Conservation (phyloP, 2,888 invertebrate genomes). For the Pheosia tremula region DNA sequence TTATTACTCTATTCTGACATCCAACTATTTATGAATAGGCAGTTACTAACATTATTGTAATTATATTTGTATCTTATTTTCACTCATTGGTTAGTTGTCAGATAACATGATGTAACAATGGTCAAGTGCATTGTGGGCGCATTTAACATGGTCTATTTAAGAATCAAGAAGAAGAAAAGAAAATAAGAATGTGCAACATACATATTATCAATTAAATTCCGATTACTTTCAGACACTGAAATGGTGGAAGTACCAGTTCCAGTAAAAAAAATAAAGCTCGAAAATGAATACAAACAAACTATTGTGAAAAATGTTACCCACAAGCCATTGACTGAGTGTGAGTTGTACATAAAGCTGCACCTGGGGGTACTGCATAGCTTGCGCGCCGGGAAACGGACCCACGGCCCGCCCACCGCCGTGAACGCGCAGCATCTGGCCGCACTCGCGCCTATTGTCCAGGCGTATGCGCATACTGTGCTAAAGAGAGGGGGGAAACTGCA, state of each 20-base stretch:
- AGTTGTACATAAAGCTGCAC: slow-evolving; percentile 87
- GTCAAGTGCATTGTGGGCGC: too few relatives aligned
- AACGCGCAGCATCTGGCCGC: slow-evolving; percentile 86
- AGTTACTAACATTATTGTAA: too few relatives aligned
- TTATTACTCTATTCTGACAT: neutral
- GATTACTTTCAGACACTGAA: slow-evolving; percentile 61
- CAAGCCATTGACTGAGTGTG: slow-evolving; percentile 57
- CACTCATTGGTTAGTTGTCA: too few relatives aligned
- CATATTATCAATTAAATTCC: too few relatives aligned
- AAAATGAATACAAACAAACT: slow-evolving; percentile 53
- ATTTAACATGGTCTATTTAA: too few relatives aligned
- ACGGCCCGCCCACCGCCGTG: slow-evolving; percentile 85
- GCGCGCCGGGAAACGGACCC: slow-evolving; percentile 77
- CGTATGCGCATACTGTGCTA: slow-evolving; percentile 64
- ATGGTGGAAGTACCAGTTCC: slow-evolving; percentile 63
- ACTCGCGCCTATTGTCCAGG: slow-evolving; percentile 74
- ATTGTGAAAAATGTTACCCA: slow-evolving; percentile 52
- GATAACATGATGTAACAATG: too few relatives aligned
- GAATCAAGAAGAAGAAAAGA: too few relatives aligned
- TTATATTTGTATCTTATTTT: too few relatives aligned
- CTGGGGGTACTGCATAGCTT: slow-evolving; percentile 87
- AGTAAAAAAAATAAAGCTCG: slow-evolving; percentile 73
- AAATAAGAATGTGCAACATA: too few relatives aligned
- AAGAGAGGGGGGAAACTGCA: slow-evolving; percentile 64
- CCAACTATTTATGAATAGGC: too few relatives aligned